Evolutionary conservation across 2,113 vertebrate genomes (phyloP).

Genomic region (Menura novaehollandiae): DNA sequence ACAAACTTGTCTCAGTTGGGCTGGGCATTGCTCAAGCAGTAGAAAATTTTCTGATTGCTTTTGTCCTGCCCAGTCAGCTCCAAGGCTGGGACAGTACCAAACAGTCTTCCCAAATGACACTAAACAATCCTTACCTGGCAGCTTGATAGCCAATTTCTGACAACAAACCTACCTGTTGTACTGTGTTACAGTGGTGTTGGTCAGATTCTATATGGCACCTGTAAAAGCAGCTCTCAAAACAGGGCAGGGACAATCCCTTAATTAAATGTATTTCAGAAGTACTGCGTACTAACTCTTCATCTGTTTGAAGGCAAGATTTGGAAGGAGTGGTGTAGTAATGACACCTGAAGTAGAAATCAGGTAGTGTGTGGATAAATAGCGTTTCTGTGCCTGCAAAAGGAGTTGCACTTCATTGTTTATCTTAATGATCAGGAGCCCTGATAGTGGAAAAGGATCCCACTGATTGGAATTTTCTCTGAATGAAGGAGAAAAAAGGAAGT

Average conservation of each 20-base stretch:
- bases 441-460: not conserved
- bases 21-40: not conserved
- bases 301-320: not conserved
- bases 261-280: accelerated
- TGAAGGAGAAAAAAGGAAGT: not conserved
- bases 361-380: not conserved
- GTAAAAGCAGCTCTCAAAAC: not conserved
- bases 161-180: not conserved
- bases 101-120: not conserved
- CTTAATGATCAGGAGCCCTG: not conserved
- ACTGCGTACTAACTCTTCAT: not conserved
- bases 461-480: not conserved
- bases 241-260: not conserved
- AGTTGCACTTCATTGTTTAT: not conserved
- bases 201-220: not conserved
- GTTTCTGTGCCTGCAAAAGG: not conserved
- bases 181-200: not conserved
- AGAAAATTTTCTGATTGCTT: not conserved
- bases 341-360: not conserved
- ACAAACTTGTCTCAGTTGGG: not conserved
- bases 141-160: not conserved
- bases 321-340: not conserved
- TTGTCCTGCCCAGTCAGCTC: not conserved
- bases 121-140: not conserved
- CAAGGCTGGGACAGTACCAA: not conserved